Conservation (phyloP, 2,797 vertebrate species). For the Manis crassicaudata region DNA sequence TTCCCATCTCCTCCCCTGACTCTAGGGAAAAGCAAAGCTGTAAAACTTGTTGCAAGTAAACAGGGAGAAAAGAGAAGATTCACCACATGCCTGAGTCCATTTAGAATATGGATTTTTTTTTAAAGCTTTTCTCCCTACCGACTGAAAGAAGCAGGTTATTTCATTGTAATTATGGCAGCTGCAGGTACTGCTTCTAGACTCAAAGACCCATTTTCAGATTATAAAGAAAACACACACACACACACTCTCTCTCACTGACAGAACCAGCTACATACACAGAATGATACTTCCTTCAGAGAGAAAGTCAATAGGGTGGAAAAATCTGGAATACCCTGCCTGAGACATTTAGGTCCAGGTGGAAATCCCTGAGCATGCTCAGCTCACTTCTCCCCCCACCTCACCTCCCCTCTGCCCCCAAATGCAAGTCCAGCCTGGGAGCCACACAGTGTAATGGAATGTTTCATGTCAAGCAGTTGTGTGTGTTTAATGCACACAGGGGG, state of each 20-base stretch:
- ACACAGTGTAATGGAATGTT: conserved; percentile 73
- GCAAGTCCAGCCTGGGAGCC: conserved; percentile 71
- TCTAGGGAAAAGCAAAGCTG: conserved; percentile 71
- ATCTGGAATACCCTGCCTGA: neutral
- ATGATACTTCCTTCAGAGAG: neutral
- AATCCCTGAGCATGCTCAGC: neutral
- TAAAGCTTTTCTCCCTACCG: conserved; percentile 79
- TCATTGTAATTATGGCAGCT: conserved; percentile 84
- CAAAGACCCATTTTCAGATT: conserved; percentile 76
- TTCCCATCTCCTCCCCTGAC: neutral
- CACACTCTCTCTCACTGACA: neutral
- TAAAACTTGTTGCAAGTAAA: conserved; percentile 77
- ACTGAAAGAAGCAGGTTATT: conserved; percentile 82
- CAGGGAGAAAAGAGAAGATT: conserved; percentile 67
- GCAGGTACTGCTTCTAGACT: conserved; percentile 79
- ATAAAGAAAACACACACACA: conserved; percentile 43
- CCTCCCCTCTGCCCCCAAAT: conserved; percentile 6
- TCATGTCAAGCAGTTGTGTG: conserved; percentile 81
- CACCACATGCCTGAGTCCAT: conserved; percentile 79
- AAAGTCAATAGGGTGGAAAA: neutral
- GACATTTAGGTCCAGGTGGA: neutral
- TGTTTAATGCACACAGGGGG: conserved; percentile 83
- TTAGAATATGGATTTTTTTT: conserved; percentile 83
- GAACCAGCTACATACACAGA: neutral
- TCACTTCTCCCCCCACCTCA: neutral